Conservation (phyloP, 92 coral and sea anemone species). For the Pocillopora meandrina region DNA sequence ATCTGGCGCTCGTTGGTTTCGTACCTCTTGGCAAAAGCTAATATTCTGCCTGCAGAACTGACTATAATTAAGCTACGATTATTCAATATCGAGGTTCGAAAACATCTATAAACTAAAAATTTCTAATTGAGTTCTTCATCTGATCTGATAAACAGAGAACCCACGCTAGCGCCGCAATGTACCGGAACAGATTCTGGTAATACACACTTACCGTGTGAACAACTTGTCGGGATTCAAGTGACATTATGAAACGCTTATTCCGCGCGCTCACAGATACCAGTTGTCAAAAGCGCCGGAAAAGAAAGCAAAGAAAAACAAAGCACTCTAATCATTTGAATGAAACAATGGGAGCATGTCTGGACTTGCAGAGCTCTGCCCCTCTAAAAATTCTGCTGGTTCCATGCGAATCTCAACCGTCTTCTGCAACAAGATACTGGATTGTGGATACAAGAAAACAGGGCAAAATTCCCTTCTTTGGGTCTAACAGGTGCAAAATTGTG, state of each 20-base stretch:
- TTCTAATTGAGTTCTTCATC: conserved; percentile 3
- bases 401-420: conserved; percentile 46
- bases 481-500: conserved; percentile 34
- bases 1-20: background rate
- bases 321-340: conserved; percentile 20
- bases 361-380: conserved; percentile 29
- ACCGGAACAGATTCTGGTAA: conserved; percentile 2
- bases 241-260: conserved; percentile 33
- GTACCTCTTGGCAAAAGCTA: background rate
- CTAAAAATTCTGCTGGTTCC: conserved; percentile 42
- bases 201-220: conserved; percentile 36
- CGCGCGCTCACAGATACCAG: conserved; percentile 27
- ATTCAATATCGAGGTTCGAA: conserved; percentile 3
- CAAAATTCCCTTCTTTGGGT: conserved; percentile 27
- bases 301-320: conserved; percentile 35
- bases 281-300: conserved; percentile 24
- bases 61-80: conserved; percentile 4
- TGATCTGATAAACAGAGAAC: conserved; percentile 27
- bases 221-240: conserved; percentile 22
- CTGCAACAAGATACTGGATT: conserved; percentile 41
- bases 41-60: background rate
- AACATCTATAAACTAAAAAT: background rate
- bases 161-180: background rate
- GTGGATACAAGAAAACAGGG: conserved; percentile 6
- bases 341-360: conserved; percentile 42